phyloP scores from a whole-genome alignment of 2,113 vertebrate genomes.

The Otolemur garnettii region DNA sequence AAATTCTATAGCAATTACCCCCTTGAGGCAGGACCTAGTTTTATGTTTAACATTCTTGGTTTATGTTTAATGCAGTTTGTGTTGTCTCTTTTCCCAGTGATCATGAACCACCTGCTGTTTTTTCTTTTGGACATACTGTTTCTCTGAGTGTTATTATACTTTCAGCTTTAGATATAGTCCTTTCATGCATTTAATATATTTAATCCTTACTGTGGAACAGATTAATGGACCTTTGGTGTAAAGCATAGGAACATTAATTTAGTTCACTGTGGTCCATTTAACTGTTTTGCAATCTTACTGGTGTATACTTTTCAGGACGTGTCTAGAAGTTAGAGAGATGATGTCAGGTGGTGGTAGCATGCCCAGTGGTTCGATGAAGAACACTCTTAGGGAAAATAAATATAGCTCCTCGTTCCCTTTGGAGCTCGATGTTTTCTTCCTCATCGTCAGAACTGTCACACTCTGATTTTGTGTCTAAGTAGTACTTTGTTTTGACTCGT shows the following conservation, averaged over 20 bases:
- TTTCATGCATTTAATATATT: slow-evolving; percentile 67
- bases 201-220: slow-evolving; percentile 74
- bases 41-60: slow-evolving; percentile 68
- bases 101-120: slow-evolving; percentile 77
- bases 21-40: slow-evolving; percentile 61
- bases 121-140: slow-evolving; percentile 77
- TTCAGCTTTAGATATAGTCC: slow-evolving; percentile 78
- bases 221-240: slow-evolving; percentile 71
- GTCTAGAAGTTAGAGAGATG: slow-evolving; percentile 71
- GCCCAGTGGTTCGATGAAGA: slow-evolving; percentile 55
- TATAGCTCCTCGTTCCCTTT: slow-evolving; percentile 38
- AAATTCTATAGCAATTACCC: slow-evolving; percentile 56
- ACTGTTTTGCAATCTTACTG: slow-evolving; percentile 8
- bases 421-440: not conserved
- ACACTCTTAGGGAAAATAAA: slow-evolving; percentile 33
- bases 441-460: not conserved
- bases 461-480: not conserved
- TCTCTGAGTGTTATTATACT: slow-evolving; percentile 78
- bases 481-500: not conserved
- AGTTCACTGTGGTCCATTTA: slow-evolving; percentile 71
- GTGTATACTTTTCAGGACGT: not conserved
- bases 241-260: slow-evolving; percentile 79
- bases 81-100: slow-evolving; percentile 56
- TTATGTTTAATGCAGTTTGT: slow-evolving; percentile 72
- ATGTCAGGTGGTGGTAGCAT: slow-evolving; percentile 43